These are phyloP conservation scores for Cheilosia soror DNA, from an alignment of 2,888 invertebrate genomes.

Conservation along the genomic window DNA sequence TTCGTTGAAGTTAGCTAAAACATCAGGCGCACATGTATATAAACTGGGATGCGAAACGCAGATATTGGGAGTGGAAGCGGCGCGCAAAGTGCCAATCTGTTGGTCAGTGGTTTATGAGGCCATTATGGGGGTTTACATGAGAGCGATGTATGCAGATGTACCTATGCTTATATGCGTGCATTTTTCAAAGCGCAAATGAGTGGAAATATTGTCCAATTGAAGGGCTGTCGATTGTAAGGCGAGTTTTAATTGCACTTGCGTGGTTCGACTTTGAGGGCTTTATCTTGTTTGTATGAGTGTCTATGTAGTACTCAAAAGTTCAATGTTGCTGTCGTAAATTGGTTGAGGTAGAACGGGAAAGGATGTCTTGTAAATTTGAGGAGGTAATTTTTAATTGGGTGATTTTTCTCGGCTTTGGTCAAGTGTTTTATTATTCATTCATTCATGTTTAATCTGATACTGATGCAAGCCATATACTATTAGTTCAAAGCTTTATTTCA, in stretches of 20 bases:
- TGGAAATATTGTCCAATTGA: slow-evolving; percentile 35
- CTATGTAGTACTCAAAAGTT: slow-evolving; percentile 12
- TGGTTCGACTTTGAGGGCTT: slow-evolving; percentile 26
- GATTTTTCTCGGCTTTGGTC: not conserved
- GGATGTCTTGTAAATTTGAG: not conserved
- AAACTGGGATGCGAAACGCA: slow-evolving; percentile 1
- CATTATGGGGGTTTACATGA: slow-evolving; percentile 76
- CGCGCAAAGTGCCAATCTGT: slow-evolving; percentile 77
- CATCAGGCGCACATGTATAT: slow-evolving; percentile 1
- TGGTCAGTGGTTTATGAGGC: slow-evolving; percentile 77
- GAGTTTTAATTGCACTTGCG: slow-evolving; percentile 32
- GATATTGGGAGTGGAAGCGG: slow-evolving; percentile 61
- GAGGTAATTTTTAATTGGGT: not conserved
- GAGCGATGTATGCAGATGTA: slow-evolving; percentile 46
- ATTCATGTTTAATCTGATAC: too few species aligned
- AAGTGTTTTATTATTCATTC: too few species aligned
- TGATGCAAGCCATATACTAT: too few species aligned
- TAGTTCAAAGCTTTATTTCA: too few species aligned
- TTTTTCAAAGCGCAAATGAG: slow-evolving; percentile 42
- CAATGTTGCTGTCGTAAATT: slow-evolving; percentile 29
- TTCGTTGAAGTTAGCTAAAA: slow-evolving; percentile 46
- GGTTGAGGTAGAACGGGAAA: not conserved
- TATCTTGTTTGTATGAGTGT: slow-evolving; percentile 12
- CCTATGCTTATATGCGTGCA: slow-evolving; percentile 45
- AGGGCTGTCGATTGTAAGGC: not conserved